A percentile compares a stretch with the other conserved stretches of the same genome.
Conservation (phyloP, 1,140 invertebrate species). For the Xylocopa sonorina region DNA sequence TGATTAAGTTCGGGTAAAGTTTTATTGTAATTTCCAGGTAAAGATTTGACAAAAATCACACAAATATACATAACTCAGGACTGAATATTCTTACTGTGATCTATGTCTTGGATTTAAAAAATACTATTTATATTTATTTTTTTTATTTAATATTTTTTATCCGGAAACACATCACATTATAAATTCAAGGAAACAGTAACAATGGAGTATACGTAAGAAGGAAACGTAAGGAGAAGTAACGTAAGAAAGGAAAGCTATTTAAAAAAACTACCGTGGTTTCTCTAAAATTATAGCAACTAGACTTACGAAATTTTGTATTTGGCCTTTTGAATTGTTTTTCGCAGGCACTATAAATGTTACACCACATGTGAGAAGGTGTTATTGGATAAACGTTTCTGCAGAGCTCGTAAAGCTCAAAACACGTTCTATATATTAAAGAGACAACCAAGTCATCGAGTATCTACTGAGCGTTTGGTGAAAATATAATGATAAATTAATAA, state of each 20-base stretch:
- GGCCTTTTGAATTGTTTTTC: not conserved
- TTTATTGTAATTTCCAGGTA: not conserved
- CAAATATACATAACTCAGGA: not conserved
- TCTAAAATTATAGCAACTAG: not conserved
- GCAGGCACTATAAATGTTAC: not conserved
- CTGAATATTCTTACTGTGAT: not conserved
- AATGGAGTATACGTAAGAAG: no score
- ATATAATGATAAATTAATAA: no score
- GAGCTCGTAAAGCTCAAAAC: not conserved
- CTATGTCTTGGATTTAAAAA: not conserved
- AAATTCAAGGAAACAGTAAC: not conserved
- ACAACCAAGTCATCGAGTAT: not conserved
- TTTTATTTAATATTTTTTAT: no score
- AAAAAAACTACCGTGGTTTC: not conserved
- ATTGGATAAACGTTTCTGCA: not conserved
- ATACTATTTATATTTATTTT: no score
- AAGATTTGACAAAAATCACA: not conserved
- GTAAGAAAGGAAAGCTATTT: no score
- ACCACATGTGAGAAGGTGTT: slow-evolving; percentile 8
- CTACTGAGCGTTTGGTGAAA: slow-evolving; percentile 18
- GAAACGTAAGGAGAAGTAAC: not conserved
- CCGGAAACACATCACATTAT: no score
- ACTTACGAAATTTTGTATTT: not conserved
- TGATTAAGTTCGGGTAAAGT: not conserved
- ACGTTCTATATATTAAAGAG: slow-evolving; percentile 17